Evolutionary conservation across 2,797 vertebrate species (phyloP).

Genomic region (Sebastes umbrosus): DNA sequence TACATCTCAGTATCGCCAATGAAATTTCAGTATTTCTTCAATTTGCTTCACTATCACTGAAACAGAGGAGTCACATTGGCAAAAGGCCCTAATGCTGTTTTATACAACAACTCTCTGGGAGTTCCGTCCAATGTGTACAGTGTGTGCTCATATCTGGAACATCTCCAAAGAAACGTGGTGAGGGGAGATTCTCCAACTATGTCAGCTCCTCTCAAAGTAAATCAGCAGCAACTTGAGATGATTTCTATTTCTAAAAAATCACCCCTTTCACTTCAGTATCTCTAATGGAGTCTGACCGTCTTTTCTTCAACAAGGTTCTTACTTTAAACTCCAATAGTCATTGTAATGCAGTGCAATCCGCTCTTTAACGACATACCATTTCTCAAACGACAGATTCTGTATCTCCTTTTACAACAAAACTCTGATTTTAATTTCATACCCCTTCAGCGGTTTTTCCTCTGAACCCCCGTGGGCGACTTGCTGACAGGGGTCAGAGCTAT

Average conservation of each 20-base stretch:
- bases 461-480: not conserved
- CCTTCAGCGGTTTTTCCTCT: not conserved
- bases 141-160: no score
- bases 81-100: no score
- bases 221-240: not conserved
- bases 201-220: not conserved
- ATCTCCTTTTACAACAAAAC: not conserved
- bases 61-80: no score
- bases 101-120: not conserved
- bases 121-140: not conserved
- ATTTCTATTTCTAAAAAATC: no score
- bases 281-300: not conserved
- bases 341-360: not conserved
- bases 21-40: no score
- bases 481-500: constrained; percentile 51
- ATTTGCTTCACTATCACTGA: no score
- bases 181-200: not conserved
- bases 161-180: not conserved
- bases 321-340: not conserved
- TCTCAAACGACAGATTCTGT: not conserved
- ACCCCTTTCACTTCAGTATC: not conserved
- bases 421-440: not conserved
- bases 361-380: not conserved
- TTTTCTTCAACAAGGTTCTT: not conserved
- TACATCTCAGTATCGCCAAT: no score